phyloP scores from a whole-genome alignment of 2,888 invertebrate genomes.

The Drosophila robusta region DNA sequence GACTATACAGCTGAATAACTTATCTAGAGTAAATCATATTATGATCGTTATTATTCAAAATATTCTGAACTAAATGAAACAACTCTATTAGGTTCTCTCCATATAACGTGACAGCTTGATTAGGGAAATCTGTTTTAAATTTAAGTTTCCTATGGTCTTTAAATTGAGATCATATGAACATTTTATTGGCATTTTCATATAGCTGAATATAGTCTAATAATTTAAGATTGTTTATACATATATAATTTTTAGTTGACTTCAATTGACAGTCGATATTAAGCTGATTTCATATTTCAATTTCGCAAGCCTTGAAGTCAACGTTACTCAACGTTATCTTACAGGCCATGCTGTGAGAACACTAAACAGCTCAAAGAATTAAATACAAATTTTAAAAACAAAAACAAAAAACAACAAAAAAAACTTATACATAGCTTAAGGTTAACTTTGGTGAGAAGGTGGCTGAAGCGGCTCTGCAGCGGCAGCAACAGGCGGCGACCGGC shows the following conservation, averaged over 20 bases:
- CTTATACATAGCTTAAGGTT: slow-evolving; percentile 73
- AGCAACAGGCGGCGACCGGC: slow-evolving; percentile 70
- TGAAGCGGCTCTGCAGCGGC: slow-evolving; percentile 68
- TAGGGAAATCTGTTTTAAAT: too few species aligned
- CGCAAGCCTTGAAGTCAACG: slow-evolving; percentile 49
- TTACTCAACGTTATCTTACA: slow-evolving; percentile 53
- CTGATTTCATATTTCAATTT: slow-evolving; percentile 1
- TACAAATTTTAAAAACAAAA: slow-evolving; percentile 17
- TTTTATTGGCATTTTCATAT: not conserved
- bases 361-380: slow-evolving; percentile 36
- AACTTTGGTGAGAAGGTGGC: slow-evolving; percentile 74
- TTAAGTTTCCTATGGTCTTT: not conserved
- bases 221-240: not conserved
- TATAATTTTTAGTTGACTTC: not conserved
- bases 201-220: not conserved
- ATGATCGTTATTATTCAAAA: not conserved
- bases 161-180: not conserved
- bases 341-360: slow-evolving; percentile 41
- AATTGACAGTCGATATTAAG: slow-evolving; percentile 12
- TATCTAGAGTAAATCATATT: not conserved
- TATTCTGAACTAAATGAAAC: too few species aligned
- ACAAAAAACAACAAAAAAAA: slow-evolving; percentile 38
- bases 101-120: too few species aligned
- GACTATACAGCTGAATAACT: too few species aligned
- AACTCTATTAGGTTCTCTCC: too few species aligned